phyloP scores from a whole-genome alignment of 2,113 vertebrate genomes.

The Crotalus tigris region DNA sequence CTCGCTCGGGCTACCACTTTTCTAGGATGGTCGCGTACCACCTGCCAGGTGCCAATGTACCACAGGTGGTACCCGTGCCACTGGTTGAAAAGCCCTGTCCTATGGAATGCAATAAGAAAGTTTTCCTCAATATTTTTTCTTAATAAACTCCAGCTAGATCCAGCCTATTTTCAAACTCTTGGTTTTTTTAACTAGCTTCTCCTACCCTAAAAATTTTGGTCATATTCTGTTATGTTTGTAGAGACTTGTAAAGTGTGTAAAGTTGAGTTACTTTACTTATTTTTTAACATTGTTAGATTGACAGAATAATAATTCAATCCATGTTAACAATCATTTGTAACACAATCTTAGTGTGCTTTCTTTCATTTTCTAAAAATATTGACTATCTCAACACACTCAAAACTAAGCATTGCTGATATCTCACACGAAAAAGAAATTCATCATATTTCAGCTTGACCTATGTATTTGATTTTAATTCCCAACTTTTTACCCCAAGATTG shows the following conservation, averaged over 20 bases:
- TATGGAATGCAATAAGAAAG: too few species aligned
- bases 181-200: not conserved
- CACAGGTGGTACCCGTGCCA: too few species aligned
- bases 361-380: not conserved
- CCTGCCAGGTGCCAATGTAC: too few species aligned
- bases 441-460: not conserved
- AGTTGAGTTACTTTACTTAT: not conserved
- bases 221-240: not conserved
- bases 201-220: not conserved
- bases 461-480: not conserved
- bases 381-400: not conserved
- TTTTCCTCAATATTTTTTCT: too few species aligned
- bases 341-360: not conserved
- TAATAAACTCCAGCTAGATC: too few species aligned
- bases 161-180: not conserved
- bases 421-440: not conserved
- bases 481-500: not conserved
- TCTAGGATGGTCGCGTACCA: too few species aligned
- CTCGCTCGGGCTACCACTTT: too few species aligned
- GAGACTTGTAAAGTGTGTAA: not conserved
- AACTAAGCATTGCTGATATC: not conserved
- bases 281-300: not conserved
- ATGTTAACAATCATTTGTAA: not conserved
- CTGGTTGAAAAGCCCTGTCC: too few species aligned
- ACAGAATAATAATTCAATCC: not conserved